Evolutionary conservation across 2,797 vertebrate species (phyloP).

Genomic region (Onychomys leucogaster): DNA sequence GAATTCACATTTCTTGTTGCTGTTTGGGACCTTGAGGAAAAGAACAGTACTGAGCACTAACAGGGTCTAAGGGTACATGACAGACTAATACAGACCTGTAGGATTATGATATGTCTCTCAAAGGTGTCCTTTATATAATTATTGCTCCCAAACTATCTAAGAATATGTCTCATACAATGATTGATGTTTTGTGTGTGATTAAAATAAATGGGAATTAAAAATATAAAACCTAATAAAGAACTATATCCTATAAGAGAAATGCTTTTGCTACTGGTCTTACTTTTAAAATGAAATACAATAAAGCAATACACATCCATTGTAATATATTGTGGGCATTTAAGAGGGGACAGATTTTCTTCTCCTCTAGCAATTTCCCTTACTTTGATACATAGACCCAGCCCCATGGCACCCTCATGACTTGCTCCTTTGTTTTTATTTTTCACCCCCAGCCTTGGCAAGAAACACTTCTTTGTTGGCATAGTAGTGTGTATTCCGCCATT

Average conservation of each 20-base stretch:
- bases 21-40: background rate
- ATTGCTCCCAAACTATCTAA: background rate
- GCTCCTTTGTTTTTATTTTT: background rate
- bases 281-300: background rate
- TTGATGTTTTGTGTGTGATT: background rate
- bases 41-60: background rate
- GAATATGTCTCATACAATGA: too few relatives aligned
- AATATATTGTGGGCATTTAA: background rate
- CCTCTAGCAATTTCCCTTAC: background rate
- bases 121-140: background rate
- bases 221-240: background rate
- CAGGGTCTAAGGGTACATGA: background rate
- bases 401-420: background rate
- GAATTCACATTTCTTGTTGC: background rate
- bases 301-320: background rate
- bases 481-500: background rate
- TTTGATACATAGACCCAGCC: background rate
- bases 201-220: slow-evolving; percentile 38
- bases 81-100: background rate
- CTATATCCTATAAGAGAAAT: background rate
- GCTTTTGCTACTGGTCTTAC: background rate
- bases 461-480: background rate
- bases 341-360: background rate
- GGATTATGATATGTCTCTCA: background rate
- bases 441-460: background rate